Conservation (phyloP, 2,113 vertebrate genomes). For the Calyptommatus sinebrachiatus region DNA sequence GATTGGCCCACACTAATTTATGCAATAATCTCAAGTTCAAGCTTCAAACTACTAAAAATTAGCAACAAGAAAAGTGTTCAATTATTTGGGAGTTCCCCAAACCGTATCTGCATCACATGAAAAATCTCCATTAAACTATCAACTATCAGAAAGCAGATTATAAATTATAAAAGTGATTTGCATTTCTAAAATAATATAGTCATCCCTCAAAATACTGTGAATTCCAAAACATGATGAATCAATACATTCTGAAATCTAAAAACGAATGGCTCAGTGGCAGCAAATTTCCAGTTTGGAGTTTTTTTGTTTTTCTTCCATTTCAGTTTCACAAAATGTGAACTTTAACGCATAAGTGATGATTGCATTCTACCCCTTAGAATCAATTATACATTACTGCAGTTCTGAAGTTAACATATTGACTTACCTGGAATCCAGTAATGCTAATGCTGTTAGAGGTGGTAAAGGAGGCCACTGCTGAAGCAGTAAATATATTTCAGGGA, state of each 20-base stretch:
- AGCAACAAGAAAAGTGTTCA: neutral
- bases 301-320: no score
- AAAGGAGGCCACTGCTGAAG: conserved; percentile 87
- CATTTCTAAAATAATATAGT: neutral
- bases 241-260: no score
- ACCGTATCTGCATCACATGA: neutral
- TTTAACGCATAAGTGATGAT: no score
- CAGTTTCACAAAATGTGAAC: no score
- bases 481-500: conserved; percentile 86
- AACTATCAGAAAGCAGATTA: neutral
- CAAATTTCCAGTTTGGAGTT: no score
- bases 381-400: neutral
- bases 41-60: neutral
- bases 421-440: conserved; percentile 89
- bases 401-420: conserved; percentile 31
- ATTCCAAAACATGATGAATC: no score
- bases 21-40: neutral
- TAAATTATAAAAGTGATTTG: neutral
- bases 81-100: neutral
- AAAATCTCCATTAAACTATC: neutral
- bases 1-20: no score
- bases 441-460: conserved; percentile 85
- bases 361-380: neutral
- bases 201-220: no score
- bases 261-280: no score